phyloP scores from a whole-genome alignment of 2,888 invertebrate species.

The Hydropsyche betteni region DNA sequence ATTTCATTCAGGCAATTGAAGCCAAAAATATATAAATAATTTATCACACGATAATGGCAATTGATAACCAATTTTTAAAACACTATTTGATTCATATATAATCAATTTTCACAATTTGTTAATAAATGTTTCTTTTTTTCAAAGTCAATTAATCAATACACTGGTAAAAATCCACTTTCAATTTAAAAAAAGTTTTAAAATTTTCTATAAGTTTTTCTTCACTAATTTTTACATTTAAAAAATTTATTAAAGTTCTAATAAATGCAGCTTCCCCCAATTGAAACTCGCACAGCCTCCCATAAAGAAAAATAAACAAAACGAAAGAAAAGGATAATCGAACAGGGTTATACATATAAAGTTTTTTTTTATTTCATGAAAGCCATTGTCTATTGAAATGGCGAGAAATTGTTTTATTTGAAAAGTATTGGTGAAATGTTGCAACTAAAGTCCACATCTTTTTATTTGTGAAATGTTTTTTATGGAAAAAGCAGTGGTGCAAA shows the following conservation, averaged over 20 bases:
- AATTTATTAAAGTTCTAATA: slow-evolving; percentile 42
- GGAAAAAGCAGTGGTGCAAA: too few species aligned
- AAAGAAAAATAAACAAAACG: slow-evolving; percentile 30
- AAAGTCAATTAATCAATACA: slow-evolving; percentile 29
- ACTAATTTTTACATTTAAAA: slow-evolving; percentile 46
- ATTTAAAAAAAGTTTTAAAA: slow-evolving; percentile 35
- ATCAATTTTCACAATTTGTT: slow-evolving; percentile 46
- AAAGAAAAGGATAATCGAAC: background rate
- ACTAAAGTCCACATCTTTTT: too few species aligned
- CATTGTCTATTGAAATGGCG: too few species aligned
- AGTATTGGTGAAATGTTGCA: too few species aligned
- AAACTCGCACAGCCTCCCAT: slow-evolving; percentile 50
- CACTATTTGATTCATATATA: slow-evolving; percentile 51
- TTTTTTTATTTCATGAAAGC: too few species aligned
- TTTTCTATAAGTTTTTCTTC: slow-evolving; percentile 47
- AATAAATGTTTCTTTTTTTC: slow-evolving; percentile 16
- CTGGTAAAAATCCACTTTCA: slow-evolving; percentile 32
- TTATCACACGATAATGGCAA: slow-evolving; percentile 52
- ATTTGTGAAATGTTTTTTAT: too few species aligned
- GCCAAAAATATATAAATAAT: slow-evolving; percentile 52
- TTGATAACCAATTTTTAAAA: slow-evolving; percentile 50
- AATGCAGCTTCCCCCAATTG: slow-evolving; percentile 50
- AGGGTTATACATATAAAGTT: background rate
- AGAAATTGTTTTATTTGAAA: too few species aligned
- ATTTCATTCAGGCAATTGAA: slow-evolving; percentile 51